Evolutionary conservation across 1,140 invertebrate genomes (phyloP).

Genomic region (Drosophila grimshawi): DNA sequence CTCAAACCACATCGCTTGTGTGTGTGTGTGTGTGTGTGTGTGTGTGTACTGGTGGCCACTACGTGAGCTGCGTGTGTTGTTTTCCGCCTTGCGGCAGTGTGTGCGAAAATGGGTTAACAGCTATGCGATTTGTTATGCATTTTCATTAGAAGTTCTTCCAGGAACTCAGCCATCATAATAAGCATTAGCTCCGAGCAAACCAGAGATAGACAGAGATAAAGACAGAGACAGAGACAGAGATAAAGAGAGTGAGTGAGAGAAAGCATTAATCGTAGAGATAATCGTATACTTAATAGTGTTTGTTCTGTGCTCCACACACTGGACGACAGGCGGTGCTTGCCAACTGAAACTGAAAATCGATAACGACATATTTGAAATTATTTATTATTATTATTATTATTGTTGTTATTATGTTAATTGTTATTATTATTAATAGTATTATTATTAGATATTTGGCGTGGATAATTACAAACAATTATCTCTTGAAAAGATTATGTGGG

Average conservation of each 20-base stretch:
- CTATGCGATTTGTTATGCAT: slow-evolving; percentile 72
- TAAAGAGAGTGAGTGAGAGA: neutral
- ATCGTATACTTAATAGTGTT: slow-evolving; percentile 19
- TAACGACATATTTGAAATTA: too few relatives aligned
- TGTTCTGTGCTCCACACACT: slow-evolving; percentile 15
- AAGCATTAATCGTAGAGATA: neutral
- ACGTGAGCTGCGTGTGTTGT: slow-evolving; percentile 47
- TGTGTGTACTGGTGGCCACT: slow-evolving; percentile 28
- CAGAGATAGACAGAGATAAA: neutral
- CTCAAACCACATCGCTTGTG: slow-evolving; percentile 30
- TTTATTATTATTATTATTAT: too few relatives aligned
- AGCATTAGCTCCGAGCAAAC: slow-evolving; percentile 8
- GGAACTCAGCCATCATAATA: slow-evolving; percentile 62
- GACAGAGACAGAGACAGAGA: neutral
- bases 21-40: slow-evolving; percentile 19
- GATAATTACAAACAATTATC: too few relatives aligned
- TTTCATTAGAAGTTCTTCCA: slow-evolving; percentile 70
- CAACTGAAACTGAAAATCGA: too few relatives aligned
- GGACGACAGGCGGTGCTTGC: neutral
- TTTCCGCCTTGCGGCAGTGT: slow-evolving; percentile 41
- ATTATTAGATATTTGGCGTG: too few relatives aligned
- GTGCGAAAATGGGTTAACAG: slow-evolving; percentile 44
- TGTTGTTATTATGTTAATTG: too few relatives aligned
- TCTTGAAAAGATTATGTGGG: too few relatives aligned
- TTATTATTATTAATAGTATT: too few relatives aligned